Evolutionary conservation across 2,113 vertebrate species (phyloP), one percentile per base, ranked within the genome.

Genomic region (Mobula hypostoma): DNA sequence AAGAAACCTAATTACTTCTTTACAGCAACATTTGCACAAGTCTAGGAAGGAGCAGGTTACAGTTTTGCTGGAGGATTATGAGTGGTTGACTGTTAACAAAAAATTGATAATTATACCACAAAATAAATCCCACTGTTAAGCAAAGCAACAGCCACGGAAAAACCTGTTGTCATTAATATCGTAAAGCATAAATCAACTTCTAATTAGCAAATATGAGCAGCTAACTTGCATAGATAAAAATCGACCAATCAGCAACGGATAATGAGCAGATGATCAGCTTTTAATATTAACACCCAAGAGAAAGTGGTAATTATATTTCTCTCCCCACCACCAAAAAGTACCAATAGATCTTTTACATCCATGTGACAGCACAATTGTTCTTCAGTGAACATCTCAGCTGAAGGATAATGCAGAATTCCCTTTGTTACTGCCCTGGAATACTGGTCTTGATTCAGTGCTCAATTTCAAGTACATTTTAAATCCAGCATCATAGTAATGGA

Each of bases 91-190:
- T 74, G 4, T 74, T 48, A 48, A 48, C 82, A 85, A 48, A 85
- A 21, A 27, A 66, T 12, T 91, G 29, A 61, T 14, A 9, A 58
- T 61, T 91, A 36, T 66, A 91, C 87, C n/a, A 91, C 87, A 91
- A 91, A 66, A 91, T 91, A 63, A 91, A 68, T 66, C 48, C 61
- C 29, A 15, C n/a, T 5, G n/a, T n/a, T 88, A 63, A 88, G 63
- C 58, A 88, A n/a, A 88, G 85, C 61, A 68, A 68, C n/a, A 91
- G 61, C 61, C 87, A n/a, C n/a, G 87, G n/a, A 90, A 61, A 32
- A 90, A 32, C 14, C 87, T 90, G 66, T 90, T 14, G 27, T n/a
- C 7, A 9, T 17, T 91, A 68, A 91, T 68, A 68, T 91, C 14
- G 29, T n/a, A 90, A n/a, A 63, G 61, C 15, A 32, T 11, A 14